A percentile compares a stretch with the other conserved stretches of the same genome.
Evolutionary conservation across 2,797 vertebrate species (phyloP).

Genomic region (Malurus leucopterus): DNA sequence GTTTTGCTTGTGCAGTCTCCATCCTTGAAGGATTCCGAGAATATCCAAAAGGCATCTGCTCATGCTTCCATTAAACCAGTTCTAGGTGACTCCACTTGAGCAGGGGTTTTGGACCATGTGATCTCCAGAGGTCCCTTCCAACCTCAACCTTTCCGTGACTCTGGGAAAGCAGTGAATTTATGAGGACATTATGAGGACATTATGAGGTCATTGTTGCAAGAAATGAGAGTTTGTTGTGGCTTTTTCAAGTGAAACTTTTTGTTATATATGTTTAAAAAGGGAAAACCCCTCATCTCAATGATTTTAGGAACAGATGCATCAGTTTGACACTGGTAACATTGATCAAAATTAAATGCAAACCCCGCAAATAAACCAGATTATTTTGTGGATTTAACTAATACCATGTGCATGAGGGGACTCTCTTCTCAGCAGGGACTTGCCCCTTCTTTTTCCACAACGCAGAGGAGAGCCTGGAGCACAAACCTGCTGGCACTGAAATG

Average conservation of each 20-base stretch:
- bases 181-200: background rate
- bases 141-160: background rate
- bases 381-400: background rate
- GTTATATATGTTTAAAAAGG: background rate
- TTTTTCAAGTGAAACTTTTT: background rate
- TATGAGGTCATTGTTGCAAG: background rate
- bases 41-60: background rate
- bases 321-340: background rate
- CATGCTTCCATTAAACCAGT: background rate
- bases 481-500: background rate
- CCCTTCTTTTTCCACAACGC: background rate
- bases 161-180: background rate
- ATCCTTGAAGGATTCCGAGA: background rate
- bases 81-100: background rate
- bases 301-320: background rate
- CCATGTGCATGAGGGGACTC: accelerated
- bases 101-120: background rate
- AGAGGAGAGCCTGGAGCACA: background rate
- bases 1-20: background rate
- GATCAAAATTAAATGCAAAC: background rate
- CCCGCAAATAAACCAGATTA: background rate
- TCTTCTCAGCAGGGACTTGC: background rate
- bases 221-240: background rate
- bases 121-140: background rate
- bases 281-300: background rate